phyloP scores from a whole-genome alignment of 2,888 invertebrate genomes.

The Meandrusa payeni region DNA sequence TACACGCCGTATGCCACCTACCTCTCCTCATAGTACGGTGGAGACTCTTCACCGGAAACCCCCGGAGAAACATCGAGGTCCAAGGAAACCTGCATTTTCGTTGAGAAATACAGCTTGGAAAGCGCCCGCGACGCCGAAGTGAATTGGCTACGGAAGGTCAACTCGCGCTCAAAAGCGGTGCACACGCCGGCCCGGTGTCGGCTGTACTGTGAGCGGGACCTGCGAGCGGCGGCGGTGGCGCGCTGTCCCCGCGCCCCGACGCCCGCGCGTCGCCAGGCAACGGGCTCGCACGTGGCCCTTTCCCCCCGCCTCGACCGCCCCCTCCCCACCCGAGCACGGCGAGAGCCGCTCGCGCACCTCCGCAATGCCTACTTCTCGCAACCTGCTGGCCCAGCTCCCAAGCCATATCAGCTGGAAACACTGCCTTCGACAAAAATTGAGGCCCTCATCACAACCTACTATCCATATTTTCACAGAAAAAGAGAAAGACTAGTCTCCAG shows the following conservation, averaged over 20 bases:
- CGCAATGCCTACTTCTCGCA: neutral
- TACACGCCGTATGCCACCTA: constrained; percentile 38
- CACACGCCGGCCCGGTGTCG: constrained; percentile 21
- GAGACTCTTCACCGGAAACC: constrained; percentile 60
- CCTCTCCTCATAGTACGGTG: constrained; percentile 68
- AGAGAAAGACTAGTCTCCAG: no score
- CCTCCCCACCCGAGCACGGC: constrained; percentile 1
- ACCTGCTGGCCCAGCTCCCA: no score
- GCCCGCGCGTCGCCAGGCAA: constrained; percentile 35
- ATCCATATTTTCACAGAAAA: no score
- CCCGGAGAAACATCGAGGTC: constrained; percentile 64
- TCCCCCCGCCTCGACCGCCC: constrained; percentile 40
- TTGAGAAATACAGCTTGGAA: constrained; percentile 1
- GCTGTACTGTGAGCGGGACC: constrained; percentile 22
- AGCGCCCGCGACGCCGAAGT: constrained; percentile 1
- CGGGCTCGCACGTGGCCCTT: constrained; percentile 54
- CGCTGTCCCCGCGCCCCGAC: constrained; percentile 54
- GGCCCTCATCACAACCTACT: no score
- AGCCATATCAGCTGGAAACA: no score
- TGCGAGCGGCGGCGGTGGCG: constrained; percentile 24
- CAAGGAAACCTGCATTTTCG: constrained; percentile 39
- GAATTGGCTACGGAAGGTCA: neutral
- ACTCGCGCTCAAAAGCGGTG: constrained; percentile 32
- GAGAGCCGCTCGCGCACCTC: neutral
- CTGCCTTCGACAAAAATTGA: no score